Percentiles rank a stretch among this genome's conserved stretches.
Conservation (phyloP, 2,797 vertebrate genomes). For the Hypotaenidia philippensis region DNA sequence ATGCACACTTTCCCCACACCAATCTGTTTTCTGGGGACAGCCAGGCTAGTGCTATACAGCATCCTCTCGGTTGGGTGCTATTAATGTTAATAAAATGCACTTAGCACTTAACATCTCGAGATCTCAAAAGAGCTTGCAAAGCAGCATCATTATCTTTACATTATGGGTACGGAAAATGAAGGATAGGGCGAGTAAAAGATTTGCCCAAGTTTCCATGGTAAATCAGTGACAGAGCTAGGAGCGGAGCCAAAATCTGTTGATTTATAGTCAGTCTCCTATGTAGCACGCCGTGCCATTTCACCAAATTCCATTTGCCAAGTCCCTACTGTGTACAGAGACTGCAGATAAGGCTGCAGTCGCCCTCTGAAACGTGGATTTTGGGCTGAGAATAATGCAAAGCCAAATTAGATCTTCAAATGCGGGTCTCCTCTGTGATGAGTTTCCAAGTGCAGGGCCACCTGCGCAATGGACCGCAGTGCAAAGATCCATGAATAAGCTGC, state of each 20-base stretch:
- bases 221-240: conserved; percentile 65
- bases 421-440: neutral
- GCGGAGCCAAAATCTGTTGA: conserved; percentile 67
- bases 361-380: conserved; percentile 6
- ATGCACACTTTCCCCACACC: conserved; percentile 57
- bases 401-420: conserved; percentile 19
- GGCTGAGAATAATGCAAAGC: neutral
- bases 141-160: conserved; percentile 57
- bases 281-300: conserved; percentile 48
- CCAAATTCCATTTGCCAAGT: conserved; percentile 67
- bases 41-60: conserved; percentile 26
- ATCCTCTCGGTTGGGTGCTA: conserved; percentile 51
- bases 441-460: conserved; percentile 14
- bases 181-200: conserved; percentile 14
- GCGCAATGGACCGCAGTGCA: neutral
- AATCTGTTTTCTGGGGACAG: conserved; percentile 68
- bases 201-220: conserved; percentile 72
- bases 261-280: conserved; percentile 57
- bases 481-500: neutral
- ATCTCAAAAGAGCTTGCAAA: conserved; percentile 66
- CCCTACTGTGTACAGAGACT: conserved; percentile 37
- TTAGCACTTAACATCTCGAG: conserved; percentile 53
- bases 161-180: conserved; percentile 36
- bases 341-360: conserved; percentile 8
- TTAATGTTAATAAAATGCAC: conserved; percentile 60